Conservation (phyloP, 2,888 invertebrate species). For the Schizaphis graminum region DNA sequence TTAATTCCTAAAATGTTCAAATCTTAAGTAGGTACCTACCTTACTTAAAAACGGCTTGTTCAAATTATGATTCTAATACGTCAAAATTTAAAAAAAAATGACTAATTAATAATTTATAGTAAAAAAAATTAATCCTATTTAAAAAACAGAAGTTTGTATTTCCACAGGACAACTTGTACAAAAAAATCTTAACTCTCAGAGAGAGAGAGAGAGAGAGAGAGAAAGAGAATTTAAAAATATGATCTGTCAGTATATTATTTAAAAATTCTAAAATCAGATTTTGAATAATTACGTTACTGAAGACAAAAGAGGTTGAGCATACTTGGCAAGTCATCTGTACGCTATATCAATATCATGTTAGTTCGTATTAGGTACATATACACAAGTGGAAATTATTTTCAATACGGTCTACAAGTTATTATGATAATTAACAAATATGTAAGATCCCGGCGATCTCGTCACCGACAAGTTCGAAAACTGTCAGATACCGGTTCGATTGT, state of each 20-base stretch:
- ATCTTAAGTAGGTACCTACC: neutral
- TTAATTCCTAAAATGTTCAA: neutral
- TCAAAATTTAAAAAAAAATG: neutral
- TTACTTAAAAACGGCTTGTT: neutral
- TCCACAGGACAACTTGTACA: neutral
- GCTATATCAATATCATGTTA: neutral
- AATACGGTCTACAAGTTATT: neutral
- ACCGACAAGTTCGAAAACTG: neutral
- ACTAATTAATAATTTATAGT: neutral
- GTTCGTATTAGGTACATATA: neutral
- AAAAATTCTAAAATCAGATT: neutral
- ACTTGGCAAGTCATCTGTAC: neutral
- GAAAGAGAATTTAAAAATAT: neutral
- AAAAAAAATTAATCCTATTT: neutral
- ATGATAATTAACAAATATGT: neutral
- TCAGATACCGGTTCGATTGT: neutral
- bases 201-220: no score
- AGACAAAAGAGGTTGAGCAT: neutral
- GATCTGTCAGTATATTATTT: neutral
- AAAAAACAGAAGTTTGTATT: neutral
- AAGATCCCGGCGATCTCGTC: neutral
- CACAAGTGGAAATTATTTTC: neutral
- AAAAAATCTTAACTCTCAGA: neutral
- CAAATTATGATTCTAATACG: neutral
- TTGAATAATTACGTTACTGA: neutral